Evolutionary conservation across 2,888 invertebrate species (phyloP), one percentile per base, ranked within the genome.

Genomic region (Eueremaeus valkanovi): DNA sequence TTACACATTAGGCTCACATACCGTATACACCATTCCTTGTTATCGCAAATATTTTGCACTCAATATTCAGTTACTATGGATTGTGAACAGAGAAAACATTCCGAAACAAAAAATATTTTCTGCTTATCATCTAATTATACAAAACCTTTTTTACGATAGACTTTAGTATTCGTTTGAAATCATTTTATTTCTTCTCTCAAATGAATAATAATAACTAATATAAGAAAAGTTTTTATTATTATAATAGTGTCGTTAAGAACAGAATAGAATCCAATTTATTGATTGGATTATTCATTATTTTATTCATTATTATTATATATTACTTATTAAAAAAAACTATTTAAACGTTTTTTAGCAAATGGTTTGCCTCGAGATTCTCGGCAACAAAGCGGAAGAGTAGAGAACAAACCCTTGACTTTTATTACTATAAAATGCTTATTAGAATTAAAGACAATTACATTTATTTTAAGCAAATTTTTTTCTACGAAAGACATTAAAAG

Each of bases 261-360:
- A 18, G 16, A 61, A 61, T 61, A 61, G 29, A 61, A 61, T n/a
- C n/a, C n/a, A 8, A 61, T 29, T 61, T 61, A 61, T 29, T 61
- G 61, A 61, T 61, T 61, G 61, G n/a, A 61, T 61, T 61, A 61
- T 61, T 61, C 31, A 61, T 61, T 55, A 55, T 55, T 9, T 27
- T 55, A 55, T 55, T 55, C 31, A 61, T 61, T 55, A 55, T 55
- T 9, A 8, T 55, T 24, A 24, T 55, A 27, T 55, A 55, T 31
- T 29, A 61, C 3, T 6, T 29, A 31, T 18, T 29, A 13, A 3
- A 66, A 66, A 66, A 66, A 6, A 66, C 36, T 66, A 36, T 66
- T 66, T 40, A 66, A 40, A 66, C 29, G 3, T 21, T n/a, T 36
- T 66, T 61, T n/a, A 18, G 2, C 27, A 36, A 36, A 31, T 51